Evolutionary conservation across 2,797 vertebrate genomes (phyloP).

Genomic region (Sphaeramia orbicularis): DNA sequence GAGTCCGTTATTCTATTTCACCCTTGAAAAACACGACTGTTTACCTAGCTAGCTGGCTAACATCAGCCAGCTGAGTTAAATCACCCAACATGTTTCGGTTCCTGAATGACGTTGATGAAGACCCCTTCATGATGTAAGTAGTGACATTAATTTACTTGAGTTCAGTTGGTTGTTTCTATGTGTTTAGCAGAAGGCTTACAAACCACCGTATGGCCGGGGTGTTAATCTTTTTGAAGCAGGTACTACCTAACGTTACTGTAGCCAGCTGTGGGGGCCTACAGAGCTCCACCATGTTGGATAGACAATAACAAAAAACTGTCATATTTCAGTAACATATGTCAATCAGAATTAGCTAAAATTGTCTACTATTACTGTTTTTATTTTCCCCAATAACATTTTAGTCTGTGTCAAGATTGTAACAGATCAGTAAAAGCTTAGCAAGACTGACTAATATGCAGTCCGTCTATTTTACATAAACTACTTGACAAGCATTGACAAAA

Average conservation of each 20-base stretch:
- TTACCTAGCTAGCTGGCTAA: slow-evolving; percentile 83
- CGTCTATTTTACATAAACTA: slow-evolving; percentile 6
- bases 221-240: slow-evolving; percentile 48
- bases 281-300: slow-evolving; percentile 76
- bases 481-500: not conserved
- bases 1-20: slow-evolving; percentile 45
- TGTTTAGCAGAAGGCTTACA: not conserved
- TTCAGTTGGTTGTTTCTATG: not conserved
- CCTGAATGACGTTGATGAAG: slow-evolving; percentile 88
- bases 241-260: slow-evolving; percentile 59
- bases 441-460: not conserved
- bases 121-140: slow-evolving; percentile 89
- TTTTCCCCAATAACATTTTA: not conserved
- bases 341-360: not conserved
- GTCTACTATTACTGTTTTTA: not conserved
- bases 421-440: not conserved
- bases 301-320: slow-evolving; percentile 67
- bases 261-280: slow-evolving; percentile 77
- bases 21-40: slow-evolving; percentile 67
- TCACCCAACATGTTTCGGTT: slow-evolving; percentile 86
- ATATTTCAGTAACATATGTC: slow-evolving; percentile 30
- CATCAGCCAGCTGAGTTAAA: slow-evolving; percentile 80
- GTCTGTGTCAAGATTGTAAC: not conserved
- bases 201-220: not conserved
- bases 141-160: not conserved